Evolutionary conservation across 2,113 vertebrate species (phyloP).

Genomic region (Recurvirostra avosetta): DNA sequence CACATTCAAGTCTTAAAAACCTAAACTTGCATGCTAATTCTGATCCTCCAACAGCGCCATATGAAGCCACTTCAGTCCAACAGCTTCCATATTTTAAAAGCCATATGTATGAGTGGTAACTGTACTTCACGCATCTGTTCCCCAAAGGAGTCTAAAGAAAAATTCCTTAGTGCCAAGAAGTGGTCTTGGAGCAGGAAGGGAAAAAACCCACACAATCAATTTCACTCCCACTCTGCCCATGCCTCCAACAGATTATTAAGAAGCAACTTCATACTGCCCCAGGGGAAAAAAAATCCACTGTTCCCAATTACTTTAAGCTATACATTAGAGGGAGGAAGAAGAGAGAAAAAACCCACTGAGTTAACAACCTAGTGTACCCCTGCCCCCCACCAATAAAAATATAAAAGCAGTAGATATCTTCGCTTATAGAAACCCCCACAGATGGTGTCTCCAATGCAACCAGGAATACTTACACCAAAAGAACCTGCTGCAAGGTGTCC

Average conservation of each 20-base stretch:
- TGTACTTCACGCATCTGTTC: constrained; percentile 58
- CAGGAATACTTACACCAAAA: neutral
- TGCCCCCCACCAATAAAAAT: too few species aligned
- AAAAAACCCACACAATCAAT: constrained; percentile 41
- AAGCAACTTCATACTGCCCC: neutral
- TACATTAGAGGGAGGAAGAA: neutral
- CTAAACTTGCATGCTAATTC: constrained; percentile 3
- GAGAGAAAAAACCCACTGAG: neutral
- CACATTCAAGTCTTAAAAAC: neutral
- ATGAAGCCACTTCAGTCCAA: constrained; percentile 62
- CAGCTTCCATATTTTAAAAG: constrained; percentile 62
- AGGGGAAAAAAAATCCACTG: neutral
- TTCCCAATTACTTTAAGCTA: neutral
- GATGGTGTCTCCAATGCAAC: neutral
- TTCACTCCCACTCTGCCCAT: constrained; percentile 13
- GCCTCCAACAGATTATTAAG: constrained; percentile 16
- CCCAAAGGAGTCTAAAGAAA: constrained; percentile 50
- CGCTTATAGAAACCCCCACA: neutral
- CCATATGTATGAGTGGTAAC: constrained; percentile 56
- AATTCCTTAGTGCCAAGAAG: constrained; percentile 28
- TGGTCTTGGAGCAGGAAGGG: constrained; percentile 47
- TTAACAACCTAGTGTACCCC: neutral
- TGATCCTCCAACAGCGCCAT: constrained; percentile 45
- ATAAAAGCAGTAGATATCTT: neutral
- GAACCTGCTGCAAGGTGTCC: neutral